A percentile compares a stretch with the other conserved stretches of the same genome.
Conservation (phyloP, 2,888 invertebrate genomes). For the Harpagoxenus sublaevis region DNA sequence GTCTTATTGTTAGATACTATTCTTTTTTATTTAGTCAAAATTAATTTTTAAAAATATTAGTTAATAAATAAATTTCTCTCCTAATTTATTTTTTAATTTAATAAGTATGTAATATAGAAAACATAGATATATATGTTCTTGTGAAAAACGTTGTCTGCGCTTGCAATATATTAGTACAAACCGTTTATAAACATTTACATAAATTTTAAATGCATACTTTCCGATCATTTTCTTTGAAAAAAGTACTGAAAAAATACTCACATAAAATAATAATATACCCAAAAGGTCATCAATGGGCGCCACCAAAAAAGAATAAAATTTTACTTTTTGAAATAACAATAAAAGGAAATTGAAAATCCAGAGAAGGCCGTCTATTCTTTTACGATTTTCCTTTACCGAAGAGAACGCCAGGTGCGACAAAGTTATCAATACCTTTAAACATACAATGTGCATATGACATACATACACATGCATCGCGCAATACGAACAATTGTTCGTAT, state of each 20-base stretch:
- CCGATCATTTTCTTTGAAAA: not conserved
- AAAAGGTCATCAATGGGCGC: not conserved
- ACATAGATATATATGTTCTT: not conserved
- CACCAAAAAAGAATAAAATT: slow-evolving; percentile 54
- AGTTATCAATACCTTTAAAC: not conserved
- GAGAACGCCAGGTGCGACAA: not conserved
- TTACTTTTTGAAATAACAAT: slow-evolving; percentile 51
- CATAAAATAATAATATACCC: not conserved
- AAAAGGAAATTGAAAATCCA: slow-evolving; percentile 66
- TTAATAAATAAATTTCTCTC: too few species aligned
- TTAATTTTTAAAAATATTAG: too few species aligned
- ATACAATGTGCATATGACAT: not conserved
- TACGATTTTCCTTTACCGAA: slow-evolving; percentile 21
- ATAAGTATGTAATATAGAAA: too few species aligned
- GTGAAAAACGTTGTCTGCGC: not conserved
- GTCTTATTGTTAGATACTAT: too few species aligned
- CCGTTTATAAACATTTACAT: not conserved
- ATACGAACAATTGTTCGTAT: too few species aligned
- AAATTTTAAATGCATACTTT: not conserved
- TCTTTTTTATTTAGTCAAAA: too few species aligned
- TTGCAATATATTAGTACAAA: not conserved
- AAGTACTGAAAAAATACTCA: not conserved
- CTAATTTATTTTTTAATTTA: too few species aligned
- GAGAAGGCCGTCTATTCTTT: not conserved
- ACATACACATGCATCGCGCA: not conserved